Percentiles rank a stretch among this genome's conserved stretches.
These are phyloP conservation scores for Machaerirhynchus nigripectus DNA, from an alignment of 2,113 vertebrate species.

Conservation along the genomic window DNA sequence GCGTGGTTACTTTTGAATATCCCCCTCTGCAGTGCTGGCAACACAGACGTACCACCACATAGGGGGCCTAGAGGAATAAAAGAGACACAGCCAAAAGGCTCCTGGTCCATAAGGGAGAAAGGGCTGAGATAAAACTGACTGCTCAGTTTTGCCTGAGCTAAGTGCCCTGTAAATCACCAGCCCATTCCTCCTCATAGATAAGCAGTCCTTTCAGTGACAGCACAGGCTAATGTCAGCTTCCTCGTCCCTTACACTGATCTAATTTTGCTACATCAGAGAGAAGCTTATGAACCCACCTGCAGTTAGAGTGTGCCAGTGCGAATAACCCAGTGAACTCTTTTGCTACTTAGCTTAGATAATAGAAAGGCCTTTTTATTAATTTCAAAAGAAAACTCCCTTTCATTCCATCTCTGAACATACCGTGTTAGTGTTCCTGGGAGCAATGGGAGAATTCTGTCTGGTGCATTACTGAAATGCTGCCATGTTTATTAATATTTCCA, in stretches of 20 bases:
- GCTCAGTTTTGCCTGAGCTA: neutral
- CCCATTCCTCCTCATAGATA: neutral
- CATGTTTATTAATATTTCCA: slow-evolving; percentile 27
- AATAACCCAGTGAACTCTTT: neutral
- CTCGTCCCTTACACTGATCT: neutral
- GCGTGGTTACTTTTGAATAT: neutral
- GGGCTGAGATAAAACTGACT: neutral
- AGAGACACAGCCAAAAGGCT: neutral
- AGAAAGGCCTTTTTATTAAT: neutral
- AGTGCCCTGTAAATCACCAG: neutral
- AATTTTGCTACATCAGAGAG: neutral
- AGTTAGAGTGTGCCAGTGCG: neutral
- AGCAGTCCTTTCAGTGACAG: neutral
- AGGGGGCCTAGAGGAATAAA: neutral
- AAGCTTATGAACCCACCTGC: neutral
- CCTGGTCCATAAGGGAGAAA: neutral
- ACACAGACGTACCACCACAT: neutral
- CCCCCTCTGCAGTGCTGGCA: neutral
- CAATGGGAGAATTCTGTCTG: neutral
- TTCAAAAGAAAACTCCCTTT: neutral
- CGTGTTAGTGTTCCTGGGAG: neutral
- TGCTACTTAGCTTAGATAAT: neutral
- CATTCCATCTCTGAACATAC: neutral
- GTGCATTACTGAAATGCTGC: neutral
- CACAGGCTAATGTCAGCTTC: neutral